Percentiles rank a stretch among this genome's conserved stretches.
phyloP scores from a whole-genome alignment of 1,140 invertebrate genomes.

The Coboldia fuscipes region DNA sequence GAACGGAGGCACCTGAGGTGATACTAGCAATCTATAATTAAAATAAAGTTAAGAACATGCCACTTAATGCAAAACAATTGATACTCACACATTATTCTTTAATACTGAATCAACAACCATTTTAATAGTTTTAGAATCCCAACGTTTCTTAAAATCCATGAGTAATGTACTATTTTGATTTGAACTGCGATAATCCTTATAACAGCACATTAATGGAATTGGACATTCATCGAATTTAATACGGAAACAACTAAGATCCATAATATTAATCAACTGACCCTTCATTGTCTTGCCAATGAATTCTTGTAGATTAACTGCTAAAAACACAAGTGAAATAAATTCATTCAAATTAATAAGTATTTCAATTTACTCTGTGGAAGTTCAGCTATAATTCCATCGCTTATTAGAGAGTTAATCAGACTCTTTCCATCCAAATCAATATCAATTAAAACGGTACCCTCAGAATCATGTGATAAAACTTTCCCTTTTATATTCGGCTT shows the following conservation, averaged over 20 bases:
- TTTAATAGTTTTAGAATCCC: too few relatives aligned
- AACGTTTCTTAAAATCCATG: too few relatives aligned
- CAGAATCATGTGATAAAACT: too few relatives aligned
- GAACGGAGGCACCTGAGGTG: too few relatives aligned
- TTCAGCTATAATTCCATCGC: constrained; percentile 11
- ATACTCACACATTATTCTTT: too few relatives aligned
- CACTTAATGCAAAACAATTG: too few relatives aligned
- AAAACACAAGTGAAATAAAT: constrained; percentile 1
- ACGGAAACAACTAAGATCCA: constrained; percentile 16
- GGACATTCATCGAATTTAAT: constrained; percentile 12
- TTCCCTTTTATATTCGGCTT: too few relatives aligned
- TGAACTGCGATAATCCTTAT: constrained; percentile 14
- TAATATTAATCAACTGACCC: constrained; percentile 13
- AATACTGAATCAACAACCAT: too few relatives aligned
- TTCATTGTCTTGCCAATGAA: constrained; percentile 16
- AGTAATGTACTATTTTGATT: too few relatives aligned
- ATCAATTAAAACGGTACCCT: constrained; percentile 8
- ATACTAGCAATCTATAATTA: too few relatives aligned
- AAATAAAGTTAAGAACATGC: too few relatives aligned
- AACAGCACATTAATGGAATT: constrained; percentile 14
- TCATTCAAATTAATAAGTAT: not conserved
- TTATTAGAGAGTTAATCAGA: constrained; percentile 10
- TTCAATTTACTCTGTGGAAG: constrained; percentile 9
- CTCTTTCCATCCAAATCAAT: constrained; percentile 12
- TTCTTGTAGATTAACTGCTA: constrained; percentile 12